Evolutionary conservation across 2,888 invertebrate species (phyloP).

Genomic region (Busseola fusca): DNA sequence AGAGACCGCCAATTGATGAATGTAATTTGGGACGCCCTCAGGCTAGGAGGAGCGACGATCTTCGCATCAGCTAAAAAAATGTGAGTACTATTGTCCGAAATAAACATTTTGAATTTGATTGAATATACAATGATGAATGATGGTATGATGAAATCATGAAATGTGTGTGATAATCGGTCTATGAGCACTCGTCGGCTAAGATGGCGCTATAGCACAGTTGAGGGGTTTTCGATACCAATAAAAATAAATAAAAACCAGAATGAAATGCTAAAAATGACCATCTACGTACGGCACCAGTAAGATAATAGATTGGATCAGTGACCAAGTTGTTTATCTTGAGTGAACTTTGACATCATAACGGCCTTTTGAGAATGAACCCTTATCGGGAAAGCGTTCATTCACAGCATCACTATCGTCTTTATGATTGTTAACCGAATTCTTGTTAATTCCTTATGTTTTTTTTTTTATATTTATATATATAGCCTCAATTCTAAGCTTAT

Average conservation of each 20-base stretch:
- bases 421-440: conserved; percentile 43
- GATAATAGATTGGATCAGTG: conserved; percentile 62
- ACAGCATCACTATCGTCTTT: conserved; percentile 67
- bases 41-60: too few relatives aligned
- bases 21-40: too few relatives aligned
- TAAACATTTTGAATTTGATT: too few relatives aligned
- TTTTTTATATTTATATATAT: conserved; percentile 11
- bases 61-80: too few relatives aligned
- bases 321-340: conserved; percentile 71
- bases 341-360: conserved; percentile 84
- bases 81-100: too few relatives aligned
- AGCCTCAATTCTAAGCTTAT: conserved; percentile 25
- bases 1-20: too few relatives aligned
- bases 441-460: conserved; percentile 23
- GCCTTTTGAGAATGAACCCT: conserved; percentile 81
- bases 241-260: conserved; percentile 8
- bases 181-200: neutral
- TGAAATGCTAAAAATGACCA: conserved; percentile 25
- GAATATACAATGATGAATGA: neutral
- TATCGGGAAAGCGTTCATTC: conserved; percentile 84
- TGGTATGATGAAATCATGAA: neutral
- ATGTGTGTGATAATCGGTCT: neutral
- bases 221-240: conserved; percentile 2
- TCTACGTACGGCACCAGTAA: conserved; percentile 42
- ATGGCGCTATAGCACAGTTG: neutral